Evolutionary conservation across 2,888 invertebrate species (phyloP).

Genomic region (Euphydryas editha): DNA sequence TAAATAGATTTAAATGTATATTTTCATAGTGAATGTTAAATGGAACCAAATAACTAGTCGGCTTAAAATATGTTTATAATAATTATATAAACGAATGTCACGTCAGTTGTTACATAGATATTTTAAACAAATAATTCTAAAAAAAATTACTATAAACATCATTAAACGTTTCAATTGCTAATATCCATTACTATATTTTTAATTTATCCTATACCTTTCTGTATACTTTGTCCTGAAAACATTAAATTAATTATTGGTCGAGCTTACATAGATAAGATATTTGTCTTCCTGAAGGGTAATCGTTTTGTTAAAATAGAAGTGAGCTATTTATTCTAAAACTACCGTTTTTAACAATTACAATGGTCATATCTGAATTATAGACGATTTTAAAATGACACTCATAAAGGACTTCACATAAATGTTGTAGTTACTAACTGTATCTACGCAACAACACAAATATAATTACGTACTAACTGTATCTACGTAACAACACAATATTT

Average conservation of each 20-base stretch:
- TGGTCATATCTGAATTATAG: too few species aligned
- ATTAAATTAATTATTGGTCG: slow-evolving; percentile 52
- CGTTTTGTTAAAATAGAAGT: neutral
- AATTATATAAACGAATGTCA: slow-evolving; percentile 14
- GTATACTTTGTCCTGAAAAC: slow-evolving; percentile 29
- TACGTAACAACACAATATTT: too few species aligned
- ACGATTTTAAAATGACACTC: too few species aligned
- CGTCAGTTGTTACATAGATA: slow-evolving; percentile 5
- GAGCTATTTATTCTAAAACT: neutral
- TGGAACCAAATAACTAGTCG: slow-evolving; percentile 74
- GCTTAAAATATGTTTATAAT: slow-evolving; percentile 34
- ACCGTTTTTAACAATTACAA: neutral
- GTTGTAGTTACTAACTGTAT: too few species aligned
- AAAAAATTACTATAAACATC: neutral
- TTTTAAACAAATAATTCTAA: neutral
- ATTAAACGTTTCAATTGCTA: neutral
- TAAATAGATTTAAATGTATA: slow-evolving; percentile 75
- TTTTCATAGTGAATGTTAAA: slow-evolving; percentile 82
- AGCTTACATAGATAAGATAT: slow-evolving; percentile 59
- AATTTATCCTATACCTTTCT: neutral
- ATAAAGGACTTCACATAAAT: too few species aligned
- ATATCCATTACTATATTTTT: neutral
- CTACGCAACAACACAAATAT: too few species aligned
- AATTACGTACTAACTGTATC: too few species aligned
- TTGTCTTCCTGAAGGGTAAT: slow-evolving; percentile 19